Conservation (phyloP, 2,888 invertebrate genomes). For the Drosophila siamana region DNA sequence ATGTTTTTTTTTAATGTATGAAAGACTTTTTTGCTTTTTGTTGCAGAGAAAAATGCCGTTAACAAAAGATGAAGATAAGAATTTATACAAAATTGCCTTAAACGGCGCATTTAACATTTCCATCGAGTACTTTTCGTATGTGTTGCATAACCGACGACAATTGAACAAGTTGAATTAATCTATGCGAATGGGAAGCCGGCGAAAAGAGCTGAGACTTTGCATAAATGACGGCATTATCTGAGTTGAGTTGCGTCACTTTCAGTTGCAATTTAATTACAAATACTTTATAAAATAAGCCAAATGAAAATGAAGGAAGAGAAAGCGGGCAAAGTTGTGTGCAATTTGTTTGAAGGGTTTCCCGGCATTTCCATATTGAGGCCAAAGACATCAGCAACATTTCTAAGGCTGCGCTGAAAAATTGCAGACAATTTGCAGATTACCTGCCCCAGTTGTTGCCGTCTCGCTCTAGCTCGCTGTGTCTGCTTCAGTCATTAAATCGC, state of each 20-base stretch:
- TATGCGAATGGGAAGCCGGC: too few species aligned
- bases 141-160: too few species aligned
- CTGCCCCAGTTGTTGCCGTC: neutral
- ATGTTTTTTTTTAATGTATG: too few species aligned
- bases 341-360: constrained; percentile 5
- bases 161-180: too few species aligned
- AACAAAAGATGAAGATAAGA: too few species aligned
- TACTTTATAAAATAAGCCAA: constrained; percentile 12
- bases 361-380: neutral
- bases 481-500: constrained; percentile 4
- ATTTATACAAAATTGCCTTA: too few species aligned
- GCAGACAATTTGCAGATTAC: constrained; percentile 26
- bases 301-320: neutral
- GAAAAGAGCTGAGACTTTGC: neutral
- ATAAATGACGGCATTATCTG: constrained; percentile 2
- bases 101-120: too few species aligned
- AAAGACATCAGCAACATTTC: constrained; percentile 9
- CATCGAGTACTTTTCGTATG: too few species aligned
- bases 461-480: neutral
- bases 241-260: neutral
- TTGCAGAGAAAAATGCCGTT: too few species aligned
- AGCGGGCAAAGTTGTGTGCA: neutral
- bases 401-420: constrained; percentile 21
- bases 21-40: too few species aligned
- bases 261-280: constrained; percentile 14